Evolutionary conservation across 2,888 invertebrate genomes (phyloP), one percentile per base, ranked within the genome.

Genomic region (Baronia brevicornis): DNA sequence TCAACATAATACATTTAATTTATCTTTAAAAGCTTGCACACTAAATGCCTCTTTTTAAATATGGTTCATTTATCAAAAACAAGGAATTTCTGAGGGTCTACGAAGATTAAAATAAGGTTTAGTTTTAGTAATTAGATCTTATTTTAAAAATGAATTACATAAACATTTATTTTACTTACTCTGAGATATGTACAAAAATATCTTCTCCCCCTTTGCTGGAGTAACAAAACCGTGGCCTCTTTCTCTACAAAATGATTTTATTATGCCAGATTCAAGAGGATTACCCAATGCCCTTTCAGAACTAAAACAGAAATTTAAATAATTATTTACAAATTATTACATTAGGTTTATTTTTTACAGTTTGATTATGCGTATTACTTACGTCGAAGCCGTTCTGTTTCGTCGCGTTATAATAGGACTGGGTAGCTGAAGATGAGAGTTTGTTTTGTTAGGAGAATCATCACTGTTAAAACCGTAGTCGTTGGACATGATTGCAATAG

Each of bases 221-320:
- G 85, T 87, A 35, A 96, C 90, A 66, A 95, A 96, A 12, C 96
- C 96, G 75, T 96, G 95, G 12, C 96, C 96, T 71, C 91, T 94
- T 55, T 90, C 89, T 46, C 95, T 87, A 61, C 95, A 94, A 72
- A 96, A 96, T 9, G 87, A 87, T 68, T 92, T 93, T 37, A 96
- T 93, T 58, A 87, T 87, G 3, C 96, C 96, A 50, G 79, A 86
- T 51, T 90, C 89, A 44, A 89, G 75, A 5, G 94, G 93, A 57
- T 91, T 90, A 48, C 89, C 88, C 48, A 90, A 63, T 17, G 94
- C 94, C 50, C 91, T 86, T 60, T 95, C 94, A 29, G 91, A 93
- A 48, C 95, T 95, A 61, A 34, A 56, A 56, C 36, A 17, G 39
- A 39, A 39, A 23, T 64, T n/a, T 17, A 30, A 20, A 28, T n/a